Percentiles rank a stretch among this genome's conserved stretches.
phyloP scores from a whole-genome alignment of 1,140 invertebrate species.

The Cardiocondyla obscurior region DNA sequence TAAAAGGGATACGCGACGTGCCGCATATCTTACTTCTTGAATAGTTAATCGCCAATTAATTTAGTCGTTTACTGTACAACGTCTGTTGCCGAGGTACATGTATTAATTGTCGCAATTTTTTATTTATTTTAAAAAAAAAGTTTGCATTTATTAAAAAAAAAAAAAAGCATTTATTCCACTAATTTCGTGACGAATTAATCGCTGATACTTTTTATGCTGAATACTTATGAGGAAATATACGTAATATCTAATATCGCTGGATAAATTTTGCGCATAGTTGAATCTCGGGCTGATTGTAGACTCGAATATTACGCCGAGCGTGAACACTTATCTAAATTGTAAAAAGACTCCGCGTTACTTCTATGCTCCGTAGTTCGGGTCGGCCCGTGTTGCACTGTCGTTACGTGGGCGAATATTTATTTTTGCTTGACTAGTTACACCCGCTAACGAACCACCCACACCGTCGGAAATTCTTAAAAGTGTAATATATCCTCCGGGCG shows the following conservation, averaged over 20 bases:
- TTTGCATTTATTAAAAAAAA: too few relatives aligned
- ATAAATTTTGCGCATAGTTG: slow-evolving; percentile 9
- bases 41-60: not conserved
- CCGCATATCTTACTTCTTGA: not conserved
- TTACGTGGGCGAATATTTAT: slow-evolving; percentile 52
- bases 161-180: too few relatives aligned
- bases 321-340: slow-evolving; percentile 33
- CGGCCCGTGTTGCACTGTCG: slow-evolving; percentile 7
- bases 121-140: too few relatives aligned
- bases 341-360: slow-evolving; percentile 35
- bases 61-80: not conserved
- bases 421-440: slow-evolving; percentile 52
- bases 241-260: not conserved
- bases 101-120: not conserved
- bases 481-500: slow-evolving; percentile 42
- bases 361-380: not conserved
- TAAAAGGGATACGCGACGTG: not conserved
- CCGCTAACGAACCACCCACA: slow-evolving; percentile 45
- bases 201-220: not conserved
- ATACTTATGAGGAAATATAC: slow-evolving; percentile 34
- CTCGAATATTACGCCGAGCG: slow-evolving; percentile 27
- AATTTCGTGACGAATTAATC: not conserved
- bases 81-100: not conserved
- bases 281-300: slow-evolving; percentile 6
- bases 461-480: slow-evolving; percentile 49